A percentile compares a stretch with the other conserved stretches of the same genome.
Evolutionary conservation across 2,113 vertebrate species (phyloP).

Genomic region (Lamprologus speciosus): DNA sequence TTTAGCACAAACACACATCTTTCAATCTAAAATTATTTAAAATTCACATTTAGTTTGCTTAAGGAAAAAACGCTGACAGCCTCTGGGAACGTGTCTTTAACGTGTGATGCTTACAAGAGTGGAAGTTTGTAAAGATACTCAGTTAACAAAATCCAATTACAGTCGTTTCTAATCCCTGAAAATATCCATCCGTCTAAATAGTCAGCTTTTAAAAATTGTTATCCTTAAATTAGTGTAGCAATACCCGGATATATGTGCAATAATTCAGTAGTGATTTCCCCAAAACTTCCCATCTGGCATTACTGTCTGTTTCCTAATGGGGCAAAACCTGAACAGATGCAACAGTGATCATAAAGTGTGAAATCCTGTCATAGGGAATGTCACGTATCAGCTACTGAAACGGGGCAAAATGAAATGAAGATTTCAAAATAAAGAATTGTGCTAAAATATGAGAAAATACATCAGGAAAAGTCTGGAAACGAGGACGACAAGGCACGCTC

Average conservation of each 20-base stretch:
- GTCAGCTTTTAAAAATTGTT: neutral
- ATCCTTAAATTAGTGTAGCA: neutral
- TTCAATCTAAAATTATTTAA: neutral
- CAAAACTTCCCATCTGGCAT: slow-evolving; percentile 41
- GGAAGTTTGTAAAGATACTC: neutral
- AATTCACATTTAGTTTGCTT: neutral
- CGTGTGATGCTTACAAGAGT: neutral
- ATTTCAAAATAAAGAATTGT: neutral
- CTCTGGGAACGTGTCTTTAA: neutral
- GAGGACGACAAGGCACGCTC: neutral
- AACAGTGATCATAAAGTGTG: neutral
- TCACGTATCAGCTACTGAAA: neutral
- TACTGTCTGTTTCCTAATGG: slow-evolving; percentile 46
- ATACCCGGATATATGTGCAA: neutral
- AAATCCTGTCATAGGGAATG: neutral
- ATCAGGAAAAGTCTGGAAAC: neutral
- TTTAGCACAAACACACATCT: neutral
- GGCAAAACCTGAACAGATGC: slow-evolving; percentile 46
- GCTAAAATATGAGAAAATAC: rapidly evolving
- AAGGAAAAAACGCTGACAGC: neutral
- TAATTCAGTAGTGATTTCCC: slow-evolving; percentile 33
- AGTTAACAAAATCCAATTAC: neutral
- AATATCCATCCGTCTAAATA: neutral
- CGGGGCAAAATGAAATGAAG: neutral
- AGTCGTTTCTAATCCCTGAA: neutral